Percentiles rank a stretch among this genome's conserved stretches.
Evolutionary conservation across 2,888 invertebrate species (phyloP).

Genomic region (Polylopha cassiicola): DNA sequence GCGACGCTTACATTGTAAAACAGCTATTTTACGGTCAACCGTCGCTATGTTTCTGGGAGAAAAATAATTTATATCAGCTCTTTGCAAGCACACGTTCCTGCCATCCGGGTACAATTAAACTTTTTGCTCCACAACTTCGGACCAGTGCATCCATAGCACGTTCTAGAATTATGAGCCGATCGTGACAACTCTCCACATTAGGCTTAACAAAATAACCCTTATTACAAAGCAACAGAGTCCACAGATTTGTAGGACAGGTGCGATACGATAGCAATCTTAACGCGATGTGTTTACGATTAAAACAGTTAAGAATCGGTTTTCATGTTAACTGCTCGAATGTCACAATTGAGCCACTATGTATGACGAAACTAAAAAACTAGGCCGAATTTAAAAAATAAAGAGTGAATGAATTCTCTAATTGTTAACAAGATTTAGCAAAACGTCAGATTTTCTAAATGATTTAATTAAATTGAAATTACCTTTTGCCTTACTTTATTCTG

Average conservation of each 20-base stretch:
- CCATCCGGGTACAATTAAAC: slow-evolving; percentile 55
- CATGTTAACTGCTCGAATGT: slow-evolving; percentile 6
- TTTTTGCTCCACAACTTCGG: slow-evolving; percentile 42
- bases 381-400: too few species aligned
- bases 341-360: too few species aligned
- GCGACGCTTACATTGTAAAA: slow-evolving; percentile 30
- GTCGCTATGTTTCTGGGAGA: slow-evolving; percentile 27
- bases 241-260: slow-evolving; percentile 9
- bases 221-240: not conserved
- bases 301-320: slow-evolving; percentile 7
- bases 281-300: slow-evolving; percentile 10
- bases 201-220: slow-evolving; percentile 5
- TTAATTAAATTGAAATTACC: not conserved
- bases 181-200: slow-evolving; percentile 47
- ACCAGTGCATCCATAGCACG: slow-evolving; percentile 49
- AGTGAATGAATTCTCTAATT: too few species aligned
- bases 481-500: not conserved
- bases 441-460: too few species aligned
- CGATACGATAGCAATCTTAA: slow-evolving; percentile 18
- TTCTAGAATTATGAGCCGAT: slow-evolving; percentile 55
- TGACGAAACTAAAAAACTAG: too few species aligned
- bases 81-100: slow-evolving; percentile 32
- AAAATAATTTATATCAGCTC: slow-evolving; percentile 35
- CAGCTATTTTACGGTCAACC: slow-evolving; percentile 27
- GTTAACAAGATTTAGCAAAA: too few species aligned